phyloP scores from a whole-genome alignment of 1,140 invertebrate species.

The Colletes gigas region DNA sequence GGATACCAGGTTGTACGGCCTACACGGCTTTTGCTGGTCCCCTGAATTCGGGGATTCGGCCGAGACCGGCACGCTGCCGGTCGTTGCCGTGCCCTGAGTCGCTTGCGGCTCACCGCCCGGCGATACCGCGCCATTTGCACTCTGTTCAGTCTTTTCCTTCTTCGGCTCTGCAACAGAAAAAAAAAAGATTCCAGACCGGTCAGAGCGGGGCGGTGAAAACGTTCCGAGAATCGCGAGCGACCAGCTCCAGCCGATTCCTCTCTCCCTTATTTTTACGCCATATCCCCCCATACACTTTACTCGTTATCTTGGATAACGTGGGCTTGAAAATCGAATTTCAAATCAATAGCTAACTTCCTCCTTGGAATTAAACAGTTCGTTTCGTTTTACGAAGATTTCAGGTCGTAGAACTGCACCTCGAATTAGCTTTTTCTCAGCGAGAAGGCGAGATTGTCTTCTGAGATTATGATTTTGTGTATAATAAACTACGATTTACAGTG shows the following conservation, averaged over 20 bases:
- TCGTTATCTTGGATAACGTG: too few relatives aligned
- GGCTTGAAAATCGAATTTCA: too few relatives aligned
- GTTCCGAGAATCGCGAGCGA: constrained; percentile 6
- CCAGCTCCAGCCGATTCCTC: neutral
- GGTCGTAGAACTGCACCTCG: too few relatives aligned
- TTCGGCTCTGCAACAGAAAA: constrained; percentile 89
- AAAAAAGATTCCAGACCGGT: constrained; percentile 51
- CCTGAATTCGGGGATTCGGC: constrained; percentile 60
- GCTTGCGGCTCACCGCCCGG: constrained; percentile 82
- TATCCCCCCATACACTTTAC: too few relatives aligned
- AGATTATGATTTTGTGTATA: too few relatives aligned
- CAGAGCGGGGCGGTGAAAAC: constrained; percentile 44
- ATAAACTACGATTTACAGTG: too few relatives aligned
- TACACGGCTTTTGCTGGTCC: constrained; percentile 84
- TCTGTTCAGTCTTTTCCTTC: constrained; percentile 94
- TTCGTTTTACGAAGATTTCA: too few relatives aligned
- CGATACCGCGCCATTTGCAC: constrained; percentile 85
- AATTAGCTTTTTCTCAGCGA: too few relatives aligned
- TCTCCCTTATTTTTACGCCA: too few relatives aligned
- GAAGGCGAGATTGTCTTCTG: too few relatives aligned
- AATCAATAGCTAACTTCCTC: too few relatives aligned
- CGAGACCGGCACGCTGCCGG: constrained; percentile 67
- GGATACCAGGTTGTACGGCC: constrained; percentile 87
- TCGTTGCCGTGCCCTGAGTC: constrained; percentile 79
- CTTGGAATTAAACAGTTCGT: too few relatives aligned